Conservation (phyloP, 2,888 invertebrate genomes). For the Polietes domitor region DNA sequence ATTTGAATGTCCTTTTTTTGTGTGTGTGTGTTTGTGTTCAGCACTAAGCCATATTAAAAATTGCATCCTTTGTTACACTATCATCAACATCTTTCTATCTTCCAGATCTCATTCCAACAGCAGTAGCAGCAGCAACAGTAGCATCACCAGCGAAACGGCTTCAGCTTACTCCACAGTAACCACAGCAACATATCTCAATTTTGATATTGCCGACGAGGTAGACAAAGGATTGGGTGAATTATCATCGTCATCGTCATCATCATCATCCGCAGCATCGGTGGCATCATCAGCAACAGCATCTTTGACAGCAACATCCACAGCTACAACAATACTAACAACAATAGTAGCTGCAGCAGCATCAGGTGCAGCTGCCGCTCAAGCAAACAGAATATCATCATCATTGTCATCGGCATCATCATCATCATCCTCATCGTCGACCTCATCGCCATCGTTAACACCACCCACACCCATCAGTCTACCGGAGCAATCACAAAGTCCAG, state of each 20-base stretch:
- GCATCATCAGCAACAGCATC: conserved; percentile 57
- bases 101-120: conserved; percentile 43
- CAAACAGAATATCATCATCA: conserved; percentile 65
- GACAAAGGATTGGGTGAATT: conserved; percentile 49
- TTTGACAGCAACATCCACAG: conserved; percentile 6
- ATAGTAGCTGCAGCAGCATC: conserved; percentile 66
- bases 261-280: conserved; percentile 55
- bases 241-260: neutral
- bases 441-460: conserved; percentile 76
- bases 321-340: conserved; percentile 59
- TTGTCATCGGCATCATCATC: conserved; percentile 33
- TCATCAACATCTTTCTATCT: conserved; percentile 22
- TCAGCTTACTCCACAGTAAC: conserved; percentile 33
- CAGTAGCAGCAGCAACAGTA: conserved; percentile 38
- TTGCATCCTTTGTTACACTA: conserved; percentile 43
- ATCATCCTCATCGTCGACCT: conserved; percentile 60
- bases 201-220: conserved; percentile 32
- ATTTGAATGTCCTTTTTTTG: neutral
- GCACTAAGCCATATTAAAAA: conserved; percentile 47
- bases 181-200: conserved; percentile 53
- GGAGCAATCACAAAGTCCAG: conserved; percentile 78
- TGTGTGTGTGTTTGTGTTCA: neutral
- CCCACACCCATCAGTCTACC: conserved; percentile 78
- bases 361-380: conserved; percentile 64
- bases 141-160: conserved; percentile 54